These are phyloP conservation scores for human DNA, from an alignment of 2,113 vertebrate genomes.

Conservation along the genomic window GRCh38 chr12:117477501-117478000, in stretches of 20 bases:
- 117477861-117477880: not conserved
- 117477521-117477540: not conserved
- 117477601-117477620: not conserved
- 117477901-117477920: not conserved
- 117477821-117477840: not conserved
- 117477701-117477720: not conserved
- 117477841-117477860: not conserved
- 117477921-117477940: not conserved
- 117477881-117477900: not conserved
- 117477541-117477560: not conserved
- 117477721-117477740: not conserved
- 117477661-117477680: not conserved
- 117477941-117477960: not conserved
- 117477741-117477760: not conserved
- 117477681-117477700: not conserved
- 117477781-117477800: not conserved
- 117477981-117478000: not conserved
- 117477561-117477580: not conserved
- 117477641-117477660: not conserved
- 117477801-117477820: not conserved
- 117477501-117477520: not conserved
- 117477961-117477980: not conserved
- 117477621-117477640: not conserved
- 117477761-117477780: not conserved
- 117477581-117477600: not conserved